phyloP scores from a whole-genome alignment of 2,113 vertebrate species.

The Actenoides lindsayi region DNA sequence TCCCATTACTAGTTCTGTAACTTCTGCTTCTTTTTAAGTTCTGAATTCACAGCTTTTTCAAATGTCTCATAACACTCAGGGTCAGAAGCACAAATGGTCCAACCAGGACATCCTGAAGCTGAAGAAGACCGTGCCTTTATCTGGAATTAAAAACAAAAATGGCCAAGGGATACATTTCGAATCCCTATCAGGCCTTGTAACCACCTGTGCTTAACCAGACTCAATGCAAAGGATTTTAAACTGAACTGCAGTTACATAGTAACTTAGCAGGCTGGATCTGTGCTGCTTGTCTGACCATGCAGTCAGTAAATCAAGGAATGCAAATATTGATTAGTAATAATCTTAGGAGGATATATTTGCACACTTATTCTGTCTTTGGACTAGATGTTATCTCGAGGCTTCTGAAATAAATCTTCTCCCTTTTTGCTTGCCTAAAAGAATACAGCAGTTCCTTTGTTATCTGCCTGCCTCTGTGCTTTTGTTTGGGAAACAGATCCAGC shows the following conservation, averaged over 20 bases:
- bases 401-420: not conserved
- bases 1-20: not conserved
- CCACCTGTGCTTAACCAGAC: not conserved
- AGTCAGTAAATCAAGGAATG: not conserved
- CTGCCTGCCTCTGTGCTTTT: not conserved
- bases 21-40: not conserved
- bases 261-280: not conserved
- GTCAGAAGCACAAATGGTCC: not conserved
- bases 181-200: not conserved
- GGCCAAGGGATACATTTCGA: not conserved
- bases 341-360: not conserved
- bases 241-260: not conserved
- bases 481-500: not conserved
- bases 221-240: not conserved
- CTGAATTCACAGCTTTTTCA: not conserved
- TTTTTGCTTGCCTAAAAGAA: not conserved
- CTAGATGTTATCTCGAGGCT: not conserved
- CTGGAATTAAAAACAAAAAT: not conserved
- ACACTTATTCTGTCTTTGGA: not conserved
- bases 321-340: not conserved
- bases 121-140: not conserved
- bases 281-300: not conserved
- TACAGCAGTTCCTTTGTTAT: not conserved
- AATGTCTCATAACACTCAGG: not conserved
- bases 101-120: not conserved